phyloP scores from a whole-genome alignment of 2,888 invertebrate genomes.

The Listrodromus nycthemerus region DNA sequence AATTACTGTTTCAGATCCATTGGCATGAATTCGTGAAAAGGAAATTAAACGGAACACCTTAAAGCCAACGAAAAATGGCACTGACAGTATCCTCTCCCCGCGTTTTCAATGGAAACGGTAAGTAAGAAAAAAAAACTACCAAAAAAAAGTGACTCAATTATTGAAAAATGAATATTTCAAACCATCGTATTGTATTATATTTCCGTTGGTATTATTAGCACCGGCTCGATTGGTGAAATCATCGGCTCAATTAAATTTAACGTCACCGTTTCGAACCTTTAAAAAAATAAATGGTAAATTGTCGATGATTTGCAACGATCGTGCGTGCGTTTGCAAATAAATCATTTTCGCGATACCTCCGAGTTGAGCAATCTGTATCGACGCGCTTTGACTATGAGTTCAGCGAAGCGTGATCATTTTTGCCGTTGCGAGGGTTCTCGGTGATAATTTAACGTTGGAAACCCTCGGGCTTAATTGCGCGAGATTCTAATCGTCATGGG shows the following conservation, averaged over 20 bases:
- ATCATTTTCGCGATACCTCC: not conserved
- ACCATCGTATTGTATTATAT: not conserved
- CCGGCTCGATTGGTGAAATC: not conserved
- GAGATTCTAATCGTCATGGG: constrained; percentile 50
- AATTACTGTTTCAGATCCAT: constrained; percentile 62
- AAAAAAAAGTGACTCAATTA: not conserved
- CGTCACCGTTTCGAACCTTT: not conserved
- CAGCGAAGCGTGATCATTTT: constrained; percentile 37
- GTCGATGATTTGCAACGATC: constrained; percentile 14
- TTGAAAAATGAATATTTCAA: not conserved
- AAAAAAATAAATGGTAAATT: not conserved
- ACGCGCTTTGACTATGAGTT: constrained; percentile 5
- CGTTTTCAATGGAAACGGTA: constrained; percentile 82
- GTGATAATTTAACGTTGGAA: constrained; percentile 23
- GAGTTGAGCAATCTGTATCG: constrained; percentile 24
- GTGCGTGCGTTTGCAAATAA: not conserved
- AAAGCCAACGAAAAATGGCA: constrained; percentile 76
- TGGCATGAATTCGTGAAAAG: constrained; percentile 49
- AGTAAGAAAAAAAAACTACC: constrained; percentile 56
- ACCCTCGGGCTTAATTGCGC: constrained; percentile 46
- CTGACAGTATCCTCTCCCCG: constrained; percentile 79
- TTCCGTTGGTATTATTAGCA: not conserved
- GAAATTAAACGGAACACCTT: constrained; percentile 23
- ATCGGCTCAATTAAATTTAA: not conserved
- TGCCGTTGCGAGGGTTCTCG: not conserved